Conservation (phyloP, 2,888 invertebrate species). For the Neria commutata region DNA sequence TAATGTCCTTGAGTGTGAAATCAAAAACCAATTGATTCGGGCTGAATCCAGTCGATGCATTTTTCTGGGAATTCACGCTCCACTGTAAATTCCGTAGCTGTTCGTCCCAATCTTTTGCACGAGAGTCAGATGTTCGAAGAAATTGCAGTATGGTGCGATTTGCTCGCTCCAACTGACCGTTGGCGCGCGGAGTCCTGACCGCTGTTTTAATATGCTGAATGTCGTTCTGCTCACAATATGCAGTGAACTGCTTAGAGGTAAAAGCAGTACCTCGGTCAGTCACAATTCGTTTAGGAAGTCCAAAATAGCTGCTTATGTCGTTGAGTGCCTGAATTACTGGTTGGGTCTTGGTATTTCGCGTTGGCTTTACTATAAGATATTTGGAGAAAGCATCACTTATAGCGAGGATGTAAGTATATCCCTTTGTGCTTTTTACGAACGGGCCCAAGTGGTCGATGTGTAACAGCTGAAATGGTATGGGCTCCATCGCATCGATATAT, state of each 20-base stretch:
- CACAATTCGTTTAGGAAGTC: slow-evolving; percentile 18
- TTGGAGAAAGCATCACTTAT: slow-evolving; percentile 28
- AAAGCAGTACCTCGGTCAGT: slow-evolving; percentile 28
- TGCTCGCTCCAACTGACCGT: slow-evolving; percentile 6
- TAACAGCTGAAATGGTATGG: slow-evolving; percentile 20
- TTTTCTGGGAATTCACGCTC: slow-evolving; percentile 27
- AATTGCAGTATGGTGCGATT: slow-evolving; percentile 21
- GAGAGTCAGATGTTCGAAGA: slow-evolving; percentile 17
- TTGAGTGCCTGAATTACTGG: slow-evolving; percentile 28
- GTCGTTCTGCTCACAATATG: slow-evolving; percentile 13
- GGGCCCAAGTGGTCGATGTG: slow-evolving; percentile 25
- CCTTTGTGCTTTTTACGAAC: slow-evolving; percentile 8
- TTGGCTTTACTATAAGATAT: slow-evolving; percentile 23
- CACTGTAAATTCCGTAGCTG: slow-evolving; percentile 27
- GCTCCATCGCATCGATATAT: too few relatives aligned
- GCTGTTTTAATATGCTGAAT: slow-evolving; percentile 30
- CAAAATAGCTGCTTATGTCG: slow-evolving; percentile 23
- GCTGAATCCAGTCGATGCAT: slow-evolving; percentile 16
- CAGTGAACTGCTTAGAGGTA: slow-evolving; percentile 20
- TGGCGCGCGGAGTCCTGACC: slow-evolving; percentile 25
- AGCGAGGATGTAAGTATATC: slow-evolving; percentile 13
- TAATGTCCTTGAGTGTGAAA: too few relatives aligned
- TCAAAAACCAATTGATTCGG: slow-evolving; percentile 32
- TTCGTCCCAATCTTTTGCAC: slow-evolving; percentile 27
- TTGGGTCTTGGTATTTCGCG: slow-evolving; percentile 27